Percentiles rank a stretch among this genome's conserved stretches.
phyloP scores from a whole-genome alignment of 2,888 invertebrate genomes.

The Neoscelio sp. region DNA sequence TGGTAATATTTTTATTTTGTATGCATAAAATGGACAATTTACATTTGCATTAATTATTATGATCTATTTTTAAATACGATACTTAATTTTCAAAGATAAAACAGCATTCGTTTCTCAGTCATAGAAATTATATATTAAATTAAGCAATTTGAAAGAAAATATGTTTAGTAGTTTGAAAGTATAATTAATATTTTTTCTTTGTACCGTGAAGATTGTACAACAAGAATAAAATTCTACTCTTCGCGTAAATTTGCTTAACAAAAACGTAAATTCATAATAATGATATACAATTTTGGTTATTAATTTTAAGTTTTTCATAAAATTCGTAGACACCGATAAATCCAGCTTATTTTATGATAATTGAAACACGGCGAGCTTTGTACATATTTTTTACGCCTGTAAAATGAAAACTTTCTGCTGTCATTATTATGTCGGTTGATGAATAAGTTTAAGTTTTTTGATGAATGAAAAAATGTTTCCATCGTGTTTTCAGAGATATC shows the following conservation, averaged over 20 bases:
- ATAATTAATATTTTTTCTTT: conserved; percentile 5
- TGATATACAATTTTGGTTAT: conserved; percentile 1
- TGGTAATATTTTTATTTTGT: too few relatives aligned
- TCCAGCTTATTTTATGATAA: not conserved
- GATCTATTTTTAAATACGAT: conserved; percentile 4
- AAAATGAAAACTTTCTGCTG: conserved; percentile 13
- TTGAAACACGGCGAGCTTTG: conserved; percentile 6
- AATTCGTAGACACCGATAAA: not conserved
- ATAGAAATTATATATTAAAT: conserved; percentile 13
- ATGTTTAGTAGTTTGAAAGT: not conserved
- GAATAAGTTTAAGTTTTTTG: conserved; percentile 14
- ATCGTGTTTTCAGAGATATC: conserved; percentile 10
- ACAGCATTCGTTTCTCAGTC: not conserved
- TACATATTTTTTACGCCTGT: conserved; percentile 4
- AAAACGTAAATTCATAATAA: conserved; percentile 11
- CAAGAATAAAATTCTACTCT: conserved; percentile 3
- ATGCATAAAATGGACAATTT: too few relatives aligned
- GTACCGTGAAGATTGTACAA: conserved; percentile 14
- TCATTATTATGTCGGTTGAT: conserved; percentile 12
- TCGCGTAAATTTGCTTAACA: conserved; percentile 1
- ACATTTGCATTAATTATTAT: too few relatives aligned
- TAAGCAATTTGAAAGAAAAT: too few relatives aligned
- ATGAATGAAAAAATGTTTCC: conserved; percentile 22
- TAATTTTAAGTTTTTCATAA: conserved; percentile 3
- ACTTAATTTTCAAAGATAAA: conserved; percentile 32